Evolutionary conservation across 2,888 invertebrate genomes (phyloP), one percentile per base, ranked within the genome.

Genomic region (Phaedon cochleariae): DNA sequence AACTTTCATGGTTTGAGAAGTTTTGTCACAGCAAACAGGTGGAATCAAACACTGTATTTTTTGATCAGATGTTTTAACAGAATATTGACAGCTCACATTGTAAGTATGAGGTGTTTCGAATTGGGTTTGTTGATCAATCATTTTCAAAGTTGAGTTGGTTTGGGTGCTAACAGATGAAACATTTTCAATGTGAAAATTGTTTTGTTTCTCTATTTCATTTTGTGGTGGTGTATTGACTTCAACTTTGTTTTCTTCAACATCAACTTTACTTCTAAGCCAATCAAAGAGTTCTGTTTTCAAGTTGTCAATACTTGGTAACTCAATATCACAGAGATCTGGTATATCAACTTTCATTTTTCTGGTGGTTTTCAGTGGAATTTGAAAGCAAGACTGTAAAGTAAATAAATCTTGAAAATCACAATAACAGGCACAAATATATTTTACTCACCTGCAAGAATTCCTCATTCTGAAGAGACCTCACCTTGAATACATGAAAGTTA

Each of bases 401-500:
- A 46, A 53, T 21, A 22, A 4, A 15, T 45, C n/a, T 26, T 10
- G 51, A 37, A 18, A 20, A 49, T n/a, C 22, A 45, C 34, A 54
- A n/a, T n/a, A n/a, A n/a, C n/a, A n/a, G n/a, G n/a, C n/a, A n/a
- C n/a, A n/a, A 31, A 12, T 3, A 54, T 48, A 22, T 46, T 10
- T 10, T 22, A 10, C 53, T 52, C 64, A 69, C 69, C 60, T 60
- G 9, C 10, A 69, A 49, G 48, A 26, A 57, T 34, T 57, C 29
- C 15, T 60, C 64, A 26, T 66, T 66, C 9, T 59, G 45, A 15
- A 61, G 7, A 7, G 63, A 65, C 53, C 61, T 64, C n/a, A 29
- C 21, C 15, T 51, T 60, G 57, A 67, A 69, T 59, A 69, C 21
- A 37, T 63, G 59, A 21, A 63, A 58, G 37, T 69, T 69, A 41